Conservation (phyloP, 37 sponge, comb jelly and placozoan genomes). For the Haliclona indistincta region DNA sequence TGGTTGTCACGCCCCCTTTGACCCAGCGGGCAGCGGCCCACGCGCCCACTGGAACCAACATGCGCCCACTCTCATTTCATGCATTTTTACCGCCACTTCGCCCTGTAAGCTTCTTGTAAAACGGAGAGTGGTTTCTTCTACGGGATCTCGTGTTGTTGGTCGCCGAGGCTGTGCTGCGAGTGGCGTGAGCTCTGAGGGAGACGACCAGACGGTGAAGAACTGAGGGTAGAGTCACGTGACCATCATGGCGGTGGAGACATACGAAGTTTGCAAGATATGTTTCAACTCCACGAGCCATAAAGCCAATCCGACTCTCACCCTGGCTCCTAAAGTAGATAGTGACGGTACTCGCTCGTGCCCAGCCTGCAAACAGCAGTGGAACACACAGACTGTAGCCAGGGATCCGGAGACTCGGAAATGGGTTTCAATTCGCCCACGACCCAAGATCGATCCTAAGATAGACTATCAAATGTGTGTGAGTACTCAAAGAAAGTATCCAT, state of each 20-base stretch:
- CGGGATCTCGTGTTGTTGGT: too few species aligned
- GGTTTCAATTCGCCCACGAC: slow-evolving; percentile 61
- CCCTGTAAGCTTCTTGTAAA: too few species aligned
- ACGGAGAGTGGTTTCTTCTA: too few species aligned
- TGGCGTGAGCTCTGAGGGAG: too few species aligned
- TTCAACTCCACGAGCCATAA: slow-evolving; percentile 84
- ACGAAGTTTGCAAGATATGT: slow-evolving; percentile 87
- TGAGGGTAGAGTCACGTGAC: background rate
- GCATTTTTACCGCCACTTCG: too few species aligned
- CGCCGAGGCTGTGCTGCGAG: too few species aligned
- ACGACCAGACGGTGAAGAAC: background rate
- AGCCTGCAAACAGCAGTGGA: slow-evolving; percentile 67
- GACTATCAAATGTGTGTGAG: slow-evolving; percentile 78
- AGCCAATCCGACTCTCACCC: slow-evolving; percentile 73
- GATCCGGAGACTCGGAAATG: slow-evolving; percentile 16
- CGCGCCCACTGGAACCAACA: too few species aligned
- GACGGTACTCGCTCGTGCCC: slow-evolving; percentile 32
- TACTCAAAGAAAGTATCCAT: slow-evolving; percentile 48
- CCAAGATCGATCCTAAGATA: slow-evolving; percentile 15
- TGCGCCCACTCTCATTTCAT: too few species aligned
- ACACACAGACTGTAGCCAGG: slow-evolving; percentile 46
- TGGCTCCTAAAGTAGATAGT: slow-evolving; percentile 28
- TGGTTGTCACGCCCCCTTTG: too few species aligned
- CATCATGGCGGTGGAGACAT: background rate
- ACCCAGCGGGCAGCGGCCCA: too few species aligned